Conservation (phyloP, 1,140 invertebrate genomes). For the Mactra quadrangularis region DNA sequence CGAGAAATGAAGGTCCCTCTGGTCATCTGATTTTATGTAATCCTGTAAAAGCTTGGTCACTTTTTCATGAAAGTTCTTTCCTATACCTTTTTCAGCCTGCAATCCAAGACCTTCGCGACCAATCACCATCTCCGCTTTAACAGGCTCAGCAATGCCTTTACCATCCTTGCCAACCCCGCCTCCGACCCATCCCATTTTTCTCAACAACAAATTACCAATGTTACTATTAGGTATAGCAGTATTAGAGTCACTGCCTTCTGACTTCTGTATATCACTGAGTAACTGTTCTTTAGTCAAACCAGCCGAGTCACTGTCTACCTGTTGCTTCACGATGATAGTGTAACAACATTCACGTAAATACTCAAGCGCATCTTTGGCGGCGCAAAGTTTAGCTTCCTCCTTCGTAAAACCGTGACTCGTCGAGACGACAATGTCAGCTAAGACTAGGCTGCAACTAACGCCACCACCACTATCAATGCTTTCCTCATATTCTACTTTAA, state of each 20-base stretch:
- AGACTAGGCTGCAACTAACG: constrained; percentile 68
- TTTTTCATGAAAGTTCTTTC: constrained; percentile 66
- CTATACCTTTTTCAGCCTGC: constrained; percentile 66
- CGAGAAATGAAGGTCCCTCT: constrained; percentile 88
- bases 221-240: constrained; percentile 83
- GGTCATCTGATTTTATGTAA: constrained; percentile 70
- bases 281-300: constrained; percentile 73
- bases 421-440: constrained; percentile 61
- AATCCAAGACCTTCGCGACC: constrained; percentile 77
- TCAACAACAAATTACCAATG: constrained; percentile 89
- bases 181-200: constrained; percentile 92
- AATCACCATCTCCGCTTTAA: constrained; percentile 79
- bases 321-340: constrained; percentile 86
- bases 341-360: constrained; percentile 73
- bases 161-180: constrained; percentile 89
- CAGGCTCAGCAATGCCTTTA: constrained; percentile 88
- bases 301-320: constrained; percentile 76
- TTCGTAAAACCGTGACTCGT: constrained; percentile 60
- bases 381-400: constrained; percentile 66
- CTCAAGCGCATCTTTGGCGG: constrained; percentile 67
- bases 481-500: constrained; percentile 54
- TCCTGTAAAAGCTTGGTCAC: constrained; percentile 71
- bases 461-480: constrained; percentile 36
- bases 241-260: not conserved
- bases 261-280: constrained; percentile 85